Conservation (phyloP, 1,140 invertebrate genomes). For the Tetramorium alpestre region DNA sequence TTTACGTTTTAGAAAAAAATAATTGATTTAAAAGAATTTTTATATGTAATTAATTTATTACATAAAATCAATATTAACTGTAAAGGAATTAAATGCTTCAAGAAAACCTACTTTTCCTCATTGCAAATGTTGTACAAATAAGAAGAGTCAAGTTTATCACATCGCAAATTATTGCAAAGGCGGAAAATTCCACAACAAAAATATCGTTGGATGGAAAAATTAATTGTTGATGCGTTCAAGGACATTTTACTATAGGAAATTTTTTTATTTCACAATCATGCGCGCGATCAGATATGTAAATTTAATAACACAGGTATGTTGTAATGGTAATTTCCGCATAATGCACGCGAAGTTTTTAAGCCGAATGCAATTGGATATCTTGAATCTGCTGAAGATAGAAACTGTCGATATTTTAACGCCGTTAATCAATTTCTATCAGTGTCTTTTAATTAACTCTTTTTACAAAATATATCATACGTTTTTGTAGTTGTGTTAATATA, state of each 20-base stretch:
- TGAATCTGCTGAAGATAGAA: not conserved
- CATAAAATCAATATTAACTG: conserved; percentile 67
- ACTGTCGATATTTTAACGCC: not conserved
- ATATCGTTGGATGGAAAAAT: not conserved
- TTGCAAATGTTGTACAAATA: not conserved
- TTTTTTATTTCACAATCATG: not conserved
- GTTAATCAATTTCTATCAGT: not conserved
- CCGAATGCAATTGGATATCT: not conserved
- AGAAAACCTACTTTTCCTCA: not conserved
- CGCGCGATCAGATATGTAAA: not conserved
- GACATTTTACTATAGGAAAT: not conserved
- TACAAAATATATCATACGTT: not conserved
- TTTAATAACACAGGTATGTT: too few relatives aligned
- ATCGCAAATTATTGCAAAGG: not conserved
- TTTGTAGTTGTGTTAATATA: not conserved
- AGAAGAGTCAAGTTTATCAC: not conserved
- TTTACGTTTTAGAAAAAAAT: not conserved
- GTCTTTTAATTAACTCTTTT: not conserved
- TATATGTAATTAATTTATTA: conserved; percentile 80
- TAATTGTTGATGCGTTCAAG: not conserved
- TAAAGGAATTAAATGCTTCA: not conserved
- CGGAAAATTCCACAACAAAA: conserved; percentile 6
- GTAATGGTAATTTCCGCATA: not conserved
- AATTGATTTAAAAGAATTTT: not conserved
- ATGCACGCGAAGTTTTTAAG: not conserved